Conservation (phyloP, 2,888 invertebrate species). For the Nesidiocoris tenuis region DNA sequence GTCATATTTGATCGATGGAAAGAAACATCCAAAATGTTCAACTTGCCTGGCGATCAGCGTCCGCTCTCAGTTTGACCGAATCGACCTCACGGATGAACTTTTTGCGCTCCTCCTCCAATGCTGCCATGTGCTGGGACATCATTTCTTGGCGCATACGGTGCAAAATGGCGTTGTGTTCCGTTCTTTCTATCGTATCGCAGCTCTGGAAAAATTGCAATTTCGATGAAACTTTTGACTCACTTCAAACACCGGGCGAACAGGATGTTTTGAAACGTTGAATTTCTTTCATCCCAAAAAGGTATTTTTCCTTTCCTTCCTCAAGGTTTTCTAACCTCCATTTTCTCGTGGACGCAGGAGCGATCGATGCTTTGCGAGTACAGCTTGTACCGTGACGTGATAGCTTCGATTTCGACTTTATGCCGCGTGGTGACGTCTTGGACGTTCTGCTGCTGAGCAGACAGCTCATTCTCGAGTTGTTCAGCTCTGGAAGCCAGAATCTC, state of each 20-base stretch:
- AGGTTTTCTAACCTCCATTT: constrained; percentile 15
- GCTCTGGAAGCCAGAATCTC: neutral
- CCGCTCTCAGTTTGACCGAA: constrained; percentile 57
- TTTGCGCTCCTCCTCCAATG: constrained; percentile 58
- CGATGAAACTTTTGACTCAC: too few species aligned
- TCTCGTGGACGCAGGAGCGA: constrained; percentile 26
- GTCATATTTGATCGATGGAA: too few species aligned
- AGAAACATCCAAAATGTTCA: too few species aligned
- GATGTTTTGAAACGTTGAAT: too few species aligned
- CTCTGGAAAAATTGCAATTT: neutral
- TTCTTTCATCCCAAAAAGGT: too few species aligned
- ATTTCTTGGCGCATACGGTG: constrained; percentile 68
- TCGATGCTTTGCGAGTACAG: constrained; percentile 36
- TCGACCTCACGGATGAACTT: constrained; percentile 57
- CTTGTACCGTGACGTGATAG: constrained; percentile 54
- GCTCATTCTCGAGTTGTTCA: constrained; percentile 15
- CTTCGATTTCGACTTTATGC: constrained; percentile 64
- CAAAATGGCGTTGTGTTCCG: constrained; percentile 64
- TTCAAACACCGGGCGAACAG: too few species aligned
- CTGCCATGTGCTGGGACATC: constrained; percentile 62
- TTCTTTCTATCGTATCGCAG: constrained; percentile 39
- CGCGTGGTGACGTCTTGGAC: constrained; percentile 28
- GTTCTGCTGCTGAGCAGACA: constrained; percentile 8
- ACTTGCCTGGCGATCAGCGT: constrained; percentile 59
- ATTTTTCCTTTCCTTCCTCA: neutral